Evolutionary conservation across 2,113 vertebrate genomes (phyloP).

Genomic region (Rhinopomastus cyanomelas): DNA sequence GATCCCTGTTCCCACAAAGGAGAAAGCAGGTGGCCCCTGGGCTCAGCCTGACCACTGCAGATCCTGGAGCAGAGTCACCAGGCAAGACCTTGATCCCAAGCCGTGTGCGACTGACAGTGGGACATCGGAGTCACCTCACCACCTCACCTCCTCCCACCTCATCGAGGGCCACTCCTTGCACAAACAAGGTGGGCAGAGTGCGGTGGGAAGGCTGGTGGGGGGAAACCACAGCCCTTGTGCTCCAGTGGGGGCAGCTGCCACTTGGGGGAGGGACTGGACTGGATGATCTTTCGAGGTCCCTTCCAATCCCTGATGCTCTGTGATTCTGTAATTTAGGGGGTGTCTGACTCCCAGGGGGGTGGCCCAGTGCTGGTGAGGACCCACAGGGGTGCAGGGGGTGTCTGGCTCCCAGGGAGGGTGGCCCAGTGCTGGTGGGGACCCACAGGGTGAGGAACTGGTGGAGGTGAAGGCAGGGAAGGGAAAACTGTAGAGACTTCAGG

Average conservation of each 20-base stretch:
- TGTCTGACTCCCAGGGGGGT: neutral
- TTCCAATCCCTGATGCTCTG: too few relatives aligned
- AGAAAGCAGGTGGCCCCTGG: rapidly evolving
- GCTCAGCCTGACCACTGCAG: neutral
- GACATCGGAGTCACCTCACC: rapidly evolving
- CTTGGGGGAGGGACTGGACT: too few relatives aligned
- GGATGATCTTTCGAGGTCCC: too few relatives aligned
- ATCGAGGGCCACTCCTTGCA: neutral
- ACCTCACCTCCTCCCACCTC: neutral
- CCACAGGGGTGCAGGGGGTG: rapidly evolving
- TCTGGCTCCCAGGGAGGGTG: neutral
- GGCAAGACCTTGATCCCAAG: neutral
- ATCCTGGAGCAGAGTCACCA: neutral
- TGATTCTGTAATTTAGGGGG: too few relatives aligned
- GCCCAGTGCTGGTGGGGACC: rapidly evolving
- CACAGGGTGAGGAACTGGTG: rapidly evolving
- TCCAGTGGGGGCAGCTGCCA: neutral
- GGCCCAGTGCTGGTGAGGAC: rapidly evolving
- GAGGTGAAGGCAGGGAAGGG: neutral
- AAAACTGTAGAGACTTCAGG: neutral
- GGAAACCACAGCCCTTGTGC: rapidly evolving
- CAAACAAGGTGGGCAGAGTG: rapidly evolving
- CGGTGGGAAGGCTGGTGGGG: rapidly evolving
- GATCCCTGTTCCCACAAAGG: rapidly evolving
- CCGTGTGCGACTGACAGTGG: rapidly evolving